Base-by-base conservation (phyloP, 1,140 invertebrate genomes). In the Metaphire vulgaris region DNA sequence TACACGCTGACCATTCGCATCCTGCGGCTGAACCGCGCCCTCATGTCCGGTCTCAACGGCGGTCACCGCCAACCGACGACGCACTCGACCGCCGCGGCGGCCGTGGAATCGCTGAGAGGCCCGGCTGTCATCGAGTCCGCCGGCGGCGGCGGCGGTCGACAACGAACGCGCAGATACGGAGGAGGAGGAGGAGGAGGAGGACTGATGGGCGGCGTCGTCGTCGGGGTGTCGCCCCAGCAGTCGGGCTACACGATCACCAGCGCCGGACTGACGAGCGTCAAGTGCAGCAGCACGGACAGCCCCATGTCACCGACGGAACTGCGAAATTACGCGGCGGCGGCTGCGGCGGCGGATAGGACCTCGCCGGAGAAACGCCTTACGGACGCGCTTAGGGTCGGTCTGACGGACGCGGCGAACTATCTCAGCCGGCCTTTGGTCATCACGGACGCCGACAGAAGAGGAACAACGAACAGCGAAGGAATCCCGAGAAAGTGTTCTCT, bases 1-100 rank as follows among this genome's bases (percentile, higher is more conserved):
- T 98, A 97, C 82, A 91, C 92, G 1, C 88, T 97, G 72, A 98
- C 96, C 0, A 93, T 97, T 0, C 88, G 91, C 21, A 84, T 85
- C 56, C 77, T 86, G 12, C 80, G 82, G 80, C 80, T 81, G 65
- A 85, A 84, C 77, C 82, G 82, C 69, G 74, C 78, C 2, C 77
- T 82, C 2, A 85, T 84, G 83, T 56, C 41, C 6, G 41, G 41
- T 56, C 41, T 56, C 21, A 6, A 56, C 6, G 41, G 41, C 21
- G 21, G 21, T 56, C n/a, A n/a, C n/a, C n/a, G n/a, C n/a, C n/a
- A n/a, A n/a, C n/a, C n/a, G n/a, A n/a, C n/a, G n/a, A n/a, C n/a
- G n/a, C n/a, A n/a, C n/a, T n/a, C n/a, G n/a, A n/a, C 6, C 6
- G 41, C 21, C 41, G 6, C 21, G 6, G 21, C 6, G 41, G 41